Conservation (phyloP, 1,140 invertebrate genomes). For the Gonioctena quinquepunctata region DNA sequence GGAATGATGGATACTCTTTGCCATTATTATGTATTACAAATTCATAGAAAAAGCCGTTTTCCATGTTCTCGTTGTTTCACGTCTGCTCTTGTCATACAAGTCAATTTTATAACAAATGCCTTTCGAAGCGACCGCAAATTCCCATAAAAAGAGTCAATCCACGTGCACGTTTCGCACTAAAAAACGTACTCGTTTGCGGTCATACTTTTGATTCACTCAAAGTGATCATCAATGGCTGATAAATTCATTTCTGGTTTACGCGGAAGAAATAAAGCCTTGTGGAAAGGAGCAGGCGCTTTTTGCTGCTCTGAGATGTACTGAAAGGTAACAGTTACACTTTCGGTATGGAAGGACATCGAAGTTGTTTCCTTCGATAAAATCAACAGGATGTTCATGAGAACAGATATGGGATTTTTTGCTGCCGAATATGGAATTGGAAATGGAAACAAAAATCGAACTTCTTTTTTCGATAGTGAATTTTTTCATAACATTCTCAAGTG, state of each 20-base stretch:
- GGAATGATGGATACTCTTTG: no score
- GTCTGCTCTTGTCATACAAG: constrained; percentile 4
- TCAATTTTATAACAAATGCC: constrained; percentile 14
- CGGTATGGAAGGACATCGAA: neutral
- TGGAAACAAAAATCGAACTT: no score
- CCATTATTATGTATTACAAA: no score
- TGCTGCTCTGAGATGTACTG: neutral
- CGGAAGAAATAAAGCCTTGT: constrained; percentile 18
- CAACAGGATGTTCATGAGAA: no score
- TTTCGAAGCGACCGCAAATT: neutral
- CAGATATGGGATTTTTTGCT: no score
- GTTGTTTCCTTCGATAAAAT: no score
- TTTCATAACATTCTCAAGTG: no score
- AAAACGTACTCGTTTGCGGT: neutral
- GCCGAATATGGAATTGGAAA: no score
- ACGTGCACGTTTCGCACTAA: constrained; percentile 5
- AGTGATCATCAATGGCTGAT: constrained; percentile 9
- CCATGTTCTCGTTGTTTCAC: neutral
- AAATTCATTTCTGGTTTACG: constrained; percentile 19
- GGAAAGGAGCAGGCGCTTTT: neutral
- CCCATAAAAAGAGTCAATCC: constrained; percentile 7
- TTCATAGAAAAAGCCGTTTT: neutral
- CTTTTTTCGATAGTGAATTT: no score
- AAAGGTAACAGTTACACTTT: neutral
- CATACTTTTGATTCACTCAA: neutral